These are phyloP conservation scores for Athetis lepigone DNA, from an alignment of 2,888 invertebrate genomes.

Conservation along the genomic window DNA sequence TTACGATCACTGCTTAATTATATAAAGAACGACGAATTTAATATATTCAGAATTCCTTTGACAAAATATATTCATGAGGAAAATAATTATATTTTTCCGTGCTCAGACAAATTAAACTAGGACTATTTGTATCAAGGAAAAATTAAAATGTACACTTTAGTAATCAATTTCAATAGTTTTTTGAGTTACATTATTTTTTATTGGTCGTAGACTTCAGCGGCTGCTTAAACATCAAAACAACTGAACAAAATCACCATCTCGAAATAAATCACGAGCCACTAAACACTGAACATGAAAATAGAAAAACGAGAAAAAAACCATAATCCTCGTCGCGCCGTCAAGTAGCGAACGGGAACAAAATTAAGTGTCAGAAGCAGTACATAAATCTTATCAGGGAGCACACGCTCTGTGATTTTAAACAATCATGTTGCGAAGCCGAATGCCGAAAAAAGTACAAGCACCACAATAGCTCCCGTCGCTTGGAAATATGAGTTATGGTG, in stretches of 20 bases:
- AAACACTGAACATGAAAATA: conserved; percentile 61
- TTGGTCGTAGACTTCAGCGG: neutral
- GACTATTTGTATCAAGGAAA: conserved; percentile 6
- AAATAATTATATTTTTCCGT: conserved; percentile 1
- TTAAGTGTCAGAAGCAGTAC: conserved; percentile 86
- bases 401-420: conserved; percentile 85
- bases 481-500: conserved; percentile 79
- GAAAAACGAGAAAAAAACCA: conserved; percentile 49
- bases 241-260: conserved; percentile 26
- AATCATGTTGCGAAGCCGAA: conserved; percentile 77
- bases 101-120: neutral
- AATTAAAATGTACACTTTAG: neutral
- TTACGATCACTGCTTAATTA: conserved; percentile 35
- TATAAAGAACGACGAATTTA: conserved; percentile 24
- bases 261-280: conserved; percentile 34
- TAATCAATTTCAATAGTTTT: neutral
- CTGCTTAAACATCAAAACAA: conserved; percentile 16
- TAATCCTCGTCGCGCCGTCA: conserved; percentile 70
- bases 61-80: conserved; percentile 19
- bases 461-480: conserved; percentile 77
- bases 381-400: conserved; percentile 85
- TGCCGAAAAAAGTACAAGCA: conserved; percentile 75
- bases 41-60: conserved; percentile 35
- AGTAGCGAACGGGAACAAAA: conserved; percentile 80
- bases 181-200: neutral